Percentiles rank a stretch among this genome's conserved stretches.
Conservation (phyloP, 1,140 invertebrate species). For the Bombus confusus region DNA sequence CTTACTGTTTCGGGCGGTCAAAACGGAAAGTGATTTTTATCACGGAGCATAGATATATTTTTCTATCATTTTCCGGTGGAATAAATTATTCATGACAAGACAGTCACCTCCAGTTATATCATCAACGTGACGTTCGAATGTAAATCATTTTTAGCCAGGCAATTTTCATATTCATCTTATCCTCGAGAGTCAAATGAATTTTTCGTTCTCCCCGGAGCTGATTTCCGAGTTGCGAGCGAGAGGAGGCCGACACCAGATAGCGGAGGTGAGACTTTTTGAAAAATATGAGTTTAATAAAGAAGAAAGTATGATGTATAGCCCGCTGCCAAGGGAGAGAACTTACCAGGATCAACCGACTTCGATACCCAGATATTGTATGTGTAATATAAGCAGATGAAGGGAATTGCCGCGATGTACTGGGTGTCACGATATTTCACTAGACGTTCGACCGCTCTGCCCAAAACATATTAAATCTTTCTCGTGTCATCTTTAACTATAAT, state of each 20-base stretch:
- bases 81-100: constrained; percentile 55
- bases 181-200: constrained; percentile 66
- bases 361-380: constrained; percentile 77
- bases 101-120: constrained; percentile 36
- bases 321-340: constrained; percentile 69
- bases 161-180: constrained; percentile 67
- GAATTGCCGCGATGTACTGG: constrained; percentile 59
- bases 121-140: constrained; percentile 43
- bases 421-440: constrained; percentile 51
- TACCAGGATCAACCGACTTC: constrained; percentile 76
- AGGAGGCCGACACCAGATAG: constrained; percentile 59
- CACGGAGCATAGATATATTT: constrained; percentile 21
- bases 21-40: not conserved
- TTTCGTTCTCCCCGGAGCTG: constrained; percentile 60
- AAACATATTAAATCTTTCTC: not conserved
- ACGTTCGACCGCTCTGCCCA: constrained; percentile 24
- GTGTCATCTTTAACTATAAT: not conserved
- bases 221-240: constrained; percentile 67
- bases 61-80: constrained; percentile 14
- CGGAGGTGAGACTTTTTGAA: constrained; percentile 72
- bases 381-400: constrained; percentile 70
- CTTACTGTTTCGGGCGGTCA: too few species aligned
- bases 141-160: constrained; percentile 58
- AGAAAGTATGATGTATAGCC: constrained; percentile 78
- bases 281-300: constrained; percentile 82